Evolutionary conservation across 2,797 vertebrate species (phyloP).

Genomic region (Hippoglossus hippoglossus): DNA sequence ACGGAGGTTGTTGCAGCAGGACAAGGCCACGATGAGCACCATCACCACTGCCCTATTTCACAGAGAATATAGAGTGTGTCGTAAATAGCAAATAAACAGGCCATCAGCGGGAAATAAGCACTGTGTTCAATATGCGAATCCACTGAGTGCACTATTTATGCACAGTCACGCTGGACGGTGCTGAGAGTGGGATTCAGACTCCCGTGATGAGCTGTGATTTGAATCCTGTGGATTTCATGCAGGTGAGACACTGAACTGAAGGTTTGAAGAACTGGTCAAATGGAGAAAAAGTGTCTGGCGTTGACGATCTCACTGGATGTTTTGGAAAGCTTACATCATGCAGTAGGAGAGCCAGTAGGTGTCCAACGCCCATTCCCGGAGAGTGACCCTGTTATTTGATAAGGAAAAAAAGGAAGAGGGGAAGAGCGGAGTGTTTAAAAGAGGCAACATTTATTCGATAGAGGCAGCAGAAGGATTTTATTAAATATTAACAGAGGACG

Average conservation of each 20-base stretch:
- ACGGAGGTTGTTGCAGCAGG: conserved; percentile 84
- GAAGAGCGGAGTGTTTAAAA: conserved; percentile 40
- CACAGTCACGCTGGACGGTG: conserved; percentile 3
- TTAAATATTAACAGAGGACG: conserved; percentile 75
- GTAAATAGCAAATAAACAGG: conserved; percentile 63
- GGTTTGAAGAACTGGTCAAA: conserved; percentile 3
- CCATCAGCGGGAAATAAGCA: conserved; percentile 25
- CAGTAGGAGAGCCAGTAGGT: conserved; percentile 78
- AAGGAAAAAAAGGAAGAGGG: conserved; percentile 3
- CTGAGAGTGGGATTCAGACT: conserved; percentile 3
- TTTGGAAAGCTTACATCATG: conserved; percentile 80
- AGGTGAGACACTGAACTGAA: not conserved
- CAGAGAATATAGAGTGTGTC: conserved; percentile 52
- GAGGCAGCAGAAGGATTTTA: conserved; percentile 54
- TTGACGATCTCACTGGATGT: not conserved
- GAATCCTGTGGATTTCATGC: conserved; percentile 26
- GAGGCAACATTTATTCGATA: conserved; percentile 53
- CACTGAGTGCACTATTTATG: conserved; percentile 44
- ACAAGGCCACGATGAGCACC: conserved; percentile 78
- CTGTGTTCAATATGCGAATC: conserved; percentile 29
- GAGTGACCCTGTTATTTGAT: conserved; percentile 67
- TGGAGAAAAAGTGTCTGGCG: not conserved
- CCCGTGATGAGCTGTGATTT: conserved; percentile 35
- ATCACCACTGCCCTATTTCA: conserved; percentile 75
- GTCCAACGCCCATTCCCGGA: conserved; percentile 66